phyloP scores from a whole-genome alignment of 2,797 vertebrate genomes.

The Epinephelus malabaricus region DNA sequence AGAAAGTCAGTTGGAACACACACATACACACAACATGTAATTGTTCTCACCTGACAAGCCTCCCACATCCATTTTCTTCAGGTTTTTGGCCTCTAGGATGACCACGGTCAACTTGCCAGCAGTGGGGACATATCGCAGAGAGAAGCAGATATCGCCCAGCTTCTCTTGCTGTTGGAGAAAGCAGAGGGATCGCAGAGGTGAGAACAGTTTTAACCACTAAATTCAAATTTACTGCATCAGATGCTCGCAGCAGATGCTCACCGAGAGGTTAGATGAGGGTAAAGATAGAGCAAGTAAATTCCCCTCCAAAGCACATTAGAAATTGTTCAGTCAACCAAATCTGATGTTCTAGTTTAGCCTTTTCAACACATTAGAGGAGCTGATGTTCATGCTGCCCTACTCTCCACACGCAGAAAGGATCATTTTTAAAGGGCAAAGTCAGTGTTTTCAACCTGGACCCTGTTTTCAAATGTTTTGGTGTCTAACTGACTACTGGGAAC shows the following conservation, averaged over 20 bases:
- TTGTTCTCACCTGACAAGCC: slow-evolving; percentile 94
- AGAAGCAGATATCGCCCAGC: slow-evolving; percentile 99
- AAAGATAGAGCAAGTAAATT: slow-evolving; percentile 21
- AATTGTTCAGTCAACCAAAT: slow-evolving; percentile 31
- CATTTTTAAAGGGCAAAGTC: too few species aligned
- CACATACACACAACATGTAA: slow-evolving; percentile 44
- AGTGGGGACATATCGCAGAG: slow-evolving; percentile 98
- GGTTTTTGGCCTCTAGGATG: slow-evolving; percentile 98
- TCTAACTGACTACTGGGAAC: too few species aligned
- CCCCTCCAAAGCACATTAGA: slow-evolving; percentile 16
- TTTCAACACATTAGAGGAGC: slow-evolving; percentile 8
- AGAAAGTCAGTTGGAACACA: slow-evolving; percentile 37
- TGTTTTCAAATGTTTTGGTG: too few species aligned
- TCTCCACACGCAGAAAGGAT: not conserved
- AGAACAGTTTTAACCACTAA: slow-evolving; percentile 46
- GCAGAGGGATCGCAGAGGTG: slow-evolving; percentile 57
- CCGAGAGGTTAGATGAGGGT: slow-evolving; percentile 1
- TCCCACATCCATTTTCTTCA: slow-evolving; percentile 99
- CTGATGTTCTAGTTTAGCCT: not conserved
- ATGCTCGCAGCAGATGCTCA: slow-evolving; percentile 45
- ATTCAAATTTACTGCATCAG: slow-evolving; percentile 41
- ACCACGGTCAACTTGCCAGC: slow-evolving; percentile 98
- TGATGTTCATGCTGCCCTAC: slow-evolving; percentile 11
- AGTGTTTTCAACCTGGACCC: too few species aligned
- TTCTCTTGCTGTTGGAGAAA: slow-evolving; percentile 94